Base-by-base conservation (phyloP, 2,888 invertebrate genomes). In the Dysmachus trigonus region DNA sequence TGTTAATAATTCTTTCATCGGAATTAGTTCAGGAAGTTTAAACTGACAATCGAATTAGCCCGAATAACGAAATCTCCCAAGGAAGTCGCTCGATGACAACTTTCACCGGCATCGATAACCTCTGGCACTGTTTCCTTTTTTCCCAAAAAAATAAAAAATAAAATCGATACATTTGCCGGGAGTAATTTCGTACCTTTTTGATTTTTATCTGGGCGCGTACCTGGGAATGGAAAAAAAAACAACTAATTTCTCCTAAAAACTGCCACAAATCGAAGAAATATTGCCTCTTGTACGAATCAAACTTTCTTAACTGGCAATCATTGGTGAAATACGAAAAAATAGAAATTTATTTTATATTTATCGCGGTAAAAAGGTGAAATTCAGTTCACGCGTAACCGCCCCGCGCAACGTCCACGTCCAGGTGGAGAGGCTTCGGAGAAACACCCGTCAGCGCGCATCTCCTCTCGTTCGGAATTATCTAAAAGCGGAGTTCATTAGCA, bases 401-500 rank as follows among this genome's bases (percentile, higher is more conserved):
- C 22, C 27, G 62, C 22, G 27, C 22, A 1, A 31, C 31, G 2
- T 3, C 38, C 15, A 41, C 15, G 62, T 27, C 62, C 27, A 62
- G 62, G 62, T 62, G 62, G 22, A 7, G 38, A 7, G 1, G 38
- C 8, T 10, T 1, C 38, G 38, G 38, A 51, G 47, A 51, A 51
- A 51, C n/a, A 51, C 47, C 47, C 47, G 47, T 51, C 72, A n/a
- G 5, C 27, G 5, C 27, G 72, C 72, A 83, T 83, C 83, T 72
- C 22, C 72, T 72, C 18, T 30, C 22, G 72, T 31, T 31, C 51
- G 51, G 51, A 85, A 85, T 85, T 85, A 85, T 51, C 74, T 51
- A 85, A 85, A 85, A 41, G n/a, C 74, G 18, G 33, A 33, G 85
- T 51, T 85, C 85, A 85, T 85, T 85, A 85, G 33, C 85, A 72